These are phyloP conservation scores for Ennomos quercinarius DNA, from an alignment of 2,888 invertebrate species.

Conservation along the genomic window DNA sequence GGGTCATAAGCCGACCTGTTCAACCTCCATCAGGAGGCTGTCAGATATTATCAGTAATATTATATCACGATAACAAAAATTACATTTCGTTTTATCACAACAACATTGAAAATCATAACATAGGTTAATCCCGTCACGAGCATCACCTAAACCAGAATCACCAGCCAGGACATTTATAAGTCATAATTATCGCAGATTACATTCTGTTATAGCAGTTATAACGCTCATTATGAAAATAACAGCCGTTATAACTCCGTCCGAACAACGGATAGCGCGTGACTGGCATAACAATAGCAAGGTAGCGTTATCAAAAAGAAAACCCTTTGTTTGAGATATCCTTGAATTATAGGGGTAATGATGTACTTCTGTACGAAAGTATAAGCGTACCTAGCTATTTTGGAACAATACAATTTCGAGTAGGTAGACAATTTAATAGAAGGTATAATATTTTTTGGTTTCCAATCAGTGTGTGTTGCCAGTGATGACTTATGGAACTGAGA, in stretches of 20 bases:
- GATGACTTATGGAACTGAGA: too few species aligned
- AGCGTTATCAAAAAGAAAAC: constrained; percentile 34
- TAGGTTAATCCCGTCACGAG: constrained; percentile 2
- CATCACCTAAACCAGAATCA: not conserved
- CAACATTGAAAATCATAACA: not conserved
- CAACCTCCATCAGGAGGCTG: too few species aligned
- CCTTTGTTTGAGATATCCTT: constrained; percentile 31
- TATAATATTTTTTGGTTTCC: too few species aligned
- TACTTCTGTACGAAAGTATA: constrained; percentile 8
- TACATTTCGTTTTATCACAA: too few species aligned
- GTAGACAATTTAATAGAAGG: too few species aligned
- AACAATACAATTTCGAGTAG: too few species aligned
- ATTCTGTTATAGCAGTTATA: constrained; percentile 21
- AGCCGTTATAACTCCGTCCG: constrained; percentile 25
- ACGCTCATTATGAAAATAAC: constrained; percentile 39
- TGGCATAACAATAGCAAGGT: constrained; percentile 36
- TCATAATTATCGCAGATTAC: constrained; percentile 25
- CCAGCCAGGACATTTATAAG: constrained; percentile 5
- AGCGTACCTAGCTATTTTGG: constrained; percentile 5
- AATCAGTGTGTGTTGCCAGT: too few species aligned
- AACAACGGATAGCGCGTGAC: constrained; percentile 36
- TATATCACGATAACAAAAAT: too few species aligned
- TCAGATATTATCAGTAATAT: too few species aligned
- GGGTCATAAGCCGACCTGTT: too few species aligned
- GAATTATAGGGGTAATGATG: constrained; percentile 26